phyloP scores from a whole-genome alignment of 2,113 vertebrate species.

The Montifringilla adamsi region DNA sequence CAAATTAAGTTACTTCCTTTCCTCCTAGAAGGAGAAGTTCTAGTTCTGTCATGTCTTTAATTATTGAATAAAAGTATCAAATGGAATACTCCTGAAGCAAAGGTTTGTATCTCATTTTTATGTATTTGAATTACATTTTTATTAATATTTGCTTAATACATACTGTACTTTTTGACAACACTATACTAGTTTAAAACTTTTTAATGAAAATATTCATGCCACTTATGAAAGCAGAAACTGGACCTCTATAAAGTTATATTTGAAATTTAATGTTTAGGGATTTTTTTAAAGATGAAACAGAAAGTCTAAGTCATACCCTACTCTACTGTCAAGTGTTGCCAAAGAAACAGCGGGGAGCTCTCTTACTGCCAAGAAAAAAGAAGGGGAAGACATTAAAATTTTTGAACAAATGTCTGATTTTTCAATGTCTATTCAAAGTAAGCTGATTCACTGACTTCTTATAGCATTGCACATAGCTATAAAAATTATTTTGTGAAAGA shows the following conservation, averaged over 20 bases:
- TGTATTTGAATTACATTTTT: background rate
- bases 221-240: background rate
- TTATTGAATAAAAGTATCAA: background rate
- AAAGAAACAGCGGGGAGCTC: background rate
- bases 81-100: background rate
- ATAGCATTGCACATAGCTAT: background rate
- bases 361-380: background rate
- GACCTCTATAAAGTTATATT: background rate
- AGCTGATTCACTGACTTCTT: background rate
- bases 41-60: background rate
- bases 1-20: background rate
- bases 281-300: background rate
- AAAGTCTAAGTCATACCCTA: background rate
- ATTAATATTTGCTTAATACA: background rate
- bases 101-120: background rate
- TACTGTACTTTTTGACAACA: background rate
- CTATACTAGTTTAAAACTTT: background rate
- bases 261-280: background rate
- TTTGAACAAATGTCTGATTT: background rate
- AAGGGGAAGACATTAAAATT: background rate
- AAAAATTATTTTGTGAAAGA: background rate
- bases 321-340: background rate
- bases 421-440: background rate
- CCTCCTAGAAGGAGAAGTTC: background rate
- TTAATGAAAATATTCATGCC: background rate